phyloP scores from a whole-genome alignment of 2,797 vertebrate genomes.

The Dallia pectoralis region DNA sequence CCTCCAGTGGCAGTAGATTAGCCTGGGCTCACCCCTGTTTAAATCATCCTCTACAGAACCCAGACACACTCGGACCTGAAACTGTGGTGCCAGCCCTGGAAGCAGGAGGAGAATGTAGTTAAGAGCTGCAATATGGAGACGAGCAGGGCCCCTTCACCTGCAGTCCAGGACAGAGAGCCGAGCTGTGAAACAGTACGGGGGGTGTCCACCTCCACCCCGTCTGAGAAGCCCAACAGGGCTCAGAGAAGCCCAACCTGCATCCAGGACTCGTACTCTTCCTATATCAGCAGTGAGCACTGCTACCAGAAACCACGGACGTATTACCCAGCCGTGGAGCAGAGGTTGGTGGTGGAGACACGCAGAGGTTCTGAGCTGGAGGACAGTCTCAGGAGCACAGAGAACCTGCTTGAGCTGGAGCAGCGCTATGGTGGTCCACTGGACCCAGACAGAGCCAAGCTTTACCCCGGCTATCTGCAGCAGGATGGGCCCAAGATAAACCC shows the following conservation, averaged over 20 bases:
- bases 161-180: slow-evolving; percentile 14
- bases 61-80: slow-evolving; percentile 89
- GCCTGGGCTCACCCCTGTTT: not conserved
- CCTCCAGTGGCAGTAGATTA: not conserved
- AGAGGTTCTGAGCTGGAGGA: slow-evolving; percentile 79
- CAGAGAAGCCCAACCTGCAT: slow-evolving; percentile 50
- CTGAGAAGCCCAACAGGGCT: slow-evolving; percentile 61
- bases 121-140: slow-evolving; percentile 56
- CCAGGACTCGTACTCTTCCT: slow-evolving; percentile 71
- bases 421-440: slow-evolving; percentile 36
- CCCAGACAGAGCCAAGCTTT: slow-evolving; percentile 27
- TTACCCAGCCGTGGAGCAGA: slow-evolving; percentile 84
- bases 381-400: slow-evolving; percentile 76
- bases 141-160: slow-evolving; percentile 29
- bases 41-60: slow-evolving; percentile 68
- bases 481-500: slow-evolving; percentile 42
- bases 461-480: slow-evolving; percentile 53
- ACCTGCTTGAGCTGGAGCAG: slow-evolving; percentile 72
- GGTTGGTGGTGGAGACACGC: slow-evolving; percentile 84
- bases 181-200: slow-evolving; percentile 19
- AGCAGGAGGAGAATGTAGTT: slow-evolving; percentile 73
- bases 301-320: slow-evolving; percentile 93
- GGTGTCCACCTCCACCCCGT: slow-evolving; percentile 68
- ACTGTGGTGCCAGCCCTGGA: slow-evolving; percentile 94
- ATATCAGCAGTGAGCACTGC: slow-evolving; percentile 96